Conservation (phyloP, 1,140 invertebrate genomes). For the Chelonus insularis region DNA sequence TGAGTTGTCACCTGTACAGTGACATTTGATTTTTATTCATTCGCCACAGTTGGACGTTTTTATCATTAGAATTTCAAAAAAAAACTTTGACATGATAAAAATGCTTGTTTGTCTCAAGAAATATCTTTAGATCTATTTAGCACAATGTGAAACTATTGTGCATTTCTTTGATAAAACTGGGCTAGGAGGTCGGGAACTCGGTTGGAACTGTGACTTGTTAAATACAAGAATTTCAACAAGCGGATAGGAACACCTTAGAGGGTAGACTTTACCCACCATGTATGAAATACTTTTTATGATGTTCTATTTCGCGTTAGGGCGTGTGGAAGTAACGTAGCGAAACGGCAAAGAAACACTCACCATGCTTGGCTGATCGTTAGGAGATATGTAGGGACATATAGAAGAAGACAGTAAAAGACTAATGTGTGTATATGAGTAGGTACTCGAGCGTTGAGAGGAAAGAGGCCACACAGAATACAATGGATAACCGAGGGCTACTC, state of each 20-base stretch:
- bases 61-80: too few species aligned
- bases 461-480: conserved; percentile 36
- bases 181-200: conserved; percentile 19
- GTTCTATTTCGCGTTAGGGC: conserved; percentile 2
- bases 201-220: conserved; percentile 17
- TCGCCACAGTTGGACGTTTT: too few species aligned
- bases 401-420: not conserved
- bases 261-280: too few species aligned
- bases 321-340: conserved; percentile 13
- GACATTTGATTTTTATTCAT: too few species aligned
- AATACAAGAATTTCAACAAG: not conserved
- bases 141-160: not conserved
- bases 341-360: conserved; percentile 12
- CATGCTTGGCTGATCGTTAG: conserved; percentile 9
- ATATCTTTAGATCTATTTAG: too few species aligned
- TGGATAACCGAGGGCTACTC: conserved; percentile 33
- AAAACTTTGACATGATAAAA: too few species aligned
- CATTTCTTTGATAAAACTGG: conserved; percentile 14
- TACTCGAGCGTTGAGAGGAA: not conserved
- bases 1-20: too few species aligned
- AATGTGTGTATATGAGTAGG: not conserved
- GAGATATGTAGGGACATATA: not conserved
- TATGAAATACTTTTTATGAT: too few species aligned
- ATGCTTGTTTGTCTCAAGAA: too few species aligned
- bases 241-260: too few species aligned